Conservation (phyloP, 2,113 vertebrate genomes). For the Pygoscelis adeliae region DNA sequence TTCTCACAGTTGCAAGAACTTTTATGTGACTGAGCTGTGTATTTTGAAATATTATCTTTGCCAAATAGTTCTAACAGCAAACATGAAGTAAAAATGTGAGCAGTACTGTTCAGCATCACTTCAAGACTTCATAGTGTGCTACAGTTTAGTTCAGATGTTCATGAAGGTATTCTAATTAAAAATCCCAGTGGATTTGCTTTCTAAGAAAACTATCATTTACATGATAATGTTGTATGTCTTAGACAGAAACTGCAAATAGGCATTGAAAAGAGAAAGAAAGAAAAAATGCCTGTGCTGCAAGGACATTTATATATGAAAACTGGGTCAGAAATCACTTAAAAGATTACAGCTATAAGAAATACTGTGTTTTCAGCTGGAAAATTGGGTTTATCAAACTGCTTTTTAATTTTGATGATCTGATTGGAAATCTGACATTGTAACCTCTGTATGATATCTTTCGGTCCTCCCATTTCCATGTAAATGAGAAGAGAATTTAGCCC, state of each 20-base stretch:
- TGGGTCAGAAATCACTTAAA: constrained; percentile 25
- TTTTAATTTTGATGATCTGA: constrained; percentile 19
- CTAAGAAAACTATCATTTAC: constrained; percentile 50
- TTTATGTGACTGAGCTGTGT: neutral
- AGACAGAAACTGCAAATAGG: constrained; percentile 5
- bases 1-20: neutral
- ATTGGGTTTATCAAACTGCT: constrained; percentile 10
- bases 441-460: neutral
- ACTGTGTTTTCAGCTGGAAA: constrained; percentile 30
- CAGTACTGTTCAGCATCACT: neutral
- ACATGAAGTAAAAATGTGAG: neutral
- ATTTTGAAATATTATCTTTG: neutral
- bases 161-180: constrained; percentile 51
- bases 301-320: constrained; percentile 9
- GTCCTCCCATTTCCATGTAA: neutral
- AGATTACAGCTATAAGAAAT: constrained; percentile 1
- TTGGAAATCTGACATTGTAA: constrained; percentile 4
- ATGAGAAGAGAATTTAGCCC: neutral
- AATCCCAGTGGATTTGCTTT: constrained; percentile 53
- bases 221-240: constrained; percentile 34
- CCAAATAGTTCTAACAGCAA: neutral
- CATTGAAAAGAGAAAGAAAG: neutral
- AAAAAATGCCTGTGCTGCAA: neutral
- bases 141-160: constrained; percentile 22
- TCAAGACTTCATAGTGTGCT: neutral